phyloP scores from a whole-genome alignment of 2,888 invertebrate species.

The Julus scanicus region DNA sequence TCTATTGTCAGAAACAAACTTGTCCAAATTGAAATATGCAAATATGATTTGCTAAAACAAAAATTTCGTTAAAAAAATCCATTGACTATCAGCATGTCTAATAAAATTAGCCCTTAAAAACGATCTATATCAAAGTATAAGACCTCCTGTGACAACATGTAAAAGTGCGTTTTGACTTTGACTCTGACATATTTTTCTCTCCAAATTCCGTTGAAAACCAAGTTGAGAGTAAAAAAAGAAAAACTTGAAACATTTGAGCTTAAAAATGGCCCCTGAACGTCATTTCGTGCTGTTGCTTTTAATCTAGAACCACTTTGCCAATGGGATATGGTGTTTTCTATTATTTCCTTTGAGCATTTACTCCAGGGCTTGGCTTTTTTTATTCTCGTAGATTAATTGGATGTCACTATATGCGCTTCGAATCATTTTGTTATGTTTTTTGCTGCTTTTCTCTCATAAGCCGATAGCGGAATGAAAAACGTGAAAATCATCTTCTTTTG shows the following conservation, averaged over 20 bases:
- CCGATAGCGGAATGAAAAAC: not conserved
- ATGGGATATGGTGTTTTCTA: not conserved
- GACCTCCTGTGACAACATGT: not conserved
- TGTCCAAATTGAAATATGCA: too few relatives aligned
- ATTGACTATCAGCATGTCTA: too few relatives aligned
- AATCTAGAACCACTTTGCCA: not conserved
- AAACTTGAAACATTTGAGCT: not conserved
- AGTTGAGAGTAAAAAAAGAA: not conserved
- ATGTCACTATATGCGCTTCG: not conserved
- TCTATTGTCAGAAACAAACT: too few relatives aligned
- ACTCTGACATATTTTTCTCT: not conserved
- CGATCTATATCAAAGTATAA: not conserved
- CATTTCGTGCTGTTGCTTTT: not conserved
- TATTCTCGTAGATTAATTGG: not conserved
- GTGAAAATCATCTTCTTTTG: constrained; percentile 22
- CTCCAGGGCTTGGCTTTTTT: not conserved
- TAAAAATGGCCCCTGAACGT: not conserved
- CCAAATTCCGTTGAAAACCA: not conserved
- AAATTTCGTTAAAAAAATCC: too few relatives aligned
- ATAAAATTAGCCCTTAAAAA: not conserved
- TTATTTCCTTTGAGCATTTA: constrained; percentile 13
- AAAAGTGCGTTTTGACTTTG: not conserved
- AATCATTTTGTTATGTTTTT: not conserved
- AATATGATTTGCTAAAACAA: too few relatives aligned
- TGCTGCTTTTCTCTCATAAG: not conserved